These are phyloP conservation scores for Acanthosoma haemorrhoidale DNA, from an alignment of 2,888 invertebrate genomes.

Conservation along the genomic window DNA sequence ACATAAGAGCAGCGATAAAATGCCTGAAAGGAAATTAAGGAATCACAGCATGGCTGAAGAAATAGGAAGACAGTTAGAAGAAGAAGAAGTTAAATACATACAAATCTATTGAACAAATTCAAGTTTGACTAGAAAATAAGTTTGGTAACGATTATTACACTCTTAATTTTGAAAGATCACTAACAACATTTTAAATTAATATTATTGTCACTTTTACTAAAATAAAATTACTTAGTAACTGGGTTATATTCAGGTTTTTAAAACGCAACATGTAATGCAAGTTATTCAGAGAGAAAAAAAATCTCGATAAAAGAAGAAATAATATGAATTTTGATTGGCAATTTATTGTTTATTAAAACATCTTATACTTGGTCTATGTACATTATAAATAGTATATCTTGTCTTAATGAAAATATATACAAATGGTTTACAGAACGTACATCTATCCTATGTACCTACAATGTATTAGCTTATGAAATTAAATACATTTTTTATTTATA, in stretches of 20 bases:
- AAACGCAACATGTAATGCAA: background rate
- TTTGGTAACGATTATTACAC: conserved; percentile 13
- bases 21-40: background rate
- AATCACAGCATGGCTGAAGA: background rate
- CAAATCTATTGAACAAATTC: background rate
- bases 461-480: conserved; percentile 10
- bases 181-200: conserved; percentile 4
- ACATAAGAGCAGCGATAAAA: background rate
- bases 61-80: conserved; percentile 23
- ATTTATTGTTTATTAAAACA: background rate
- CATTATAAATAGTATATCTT: background rate
- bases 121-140: conserved; percentile 16
- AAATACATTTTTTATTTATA: conserved; percentile 9
- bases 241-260: background rate
- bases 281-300: background rate
- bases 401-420: conserved; percentile 20
- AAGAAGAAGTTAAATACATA: conserved; percentile 10
- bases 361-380: background rate
- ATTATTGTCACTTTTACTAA: conserved; percentile 25
- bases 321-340: background rate
- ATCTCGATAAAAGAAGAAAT: background rate
- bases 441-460: conserved; percentile 5
- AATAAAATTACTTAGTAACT: background rate
- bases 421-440: conserved; percentile 7
- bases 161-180: background rate